Base-by-base conservation (phyloP, 2,113 vertebrate genomes). In the Zosterops hypoxanthus region DNA sequence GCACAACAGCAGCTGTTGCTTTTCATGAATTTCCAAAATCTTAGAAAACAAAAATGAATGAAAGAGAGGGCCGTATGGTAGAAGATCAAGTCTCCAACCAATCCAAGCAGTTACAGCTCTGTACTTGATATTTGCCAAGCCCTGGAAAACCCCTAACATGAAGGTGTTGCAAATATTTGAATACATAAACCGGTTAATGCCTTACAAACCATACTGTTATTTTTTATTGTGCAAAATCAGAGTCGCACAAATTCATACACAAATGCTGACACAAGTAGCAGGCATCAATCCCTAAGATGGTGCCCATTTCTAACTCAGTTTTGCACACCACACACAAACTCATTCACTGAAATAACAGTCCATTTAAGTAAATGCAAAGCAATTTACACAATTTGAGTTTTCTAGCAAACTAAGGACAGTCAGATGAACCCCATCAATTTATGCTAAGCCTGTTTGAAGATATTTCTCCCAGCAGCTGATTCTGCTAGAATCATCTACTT, bases 211-310 rank as follows among this genome's bases (percentile, higher is more conserved):
- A 29, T 6, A 70, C 2, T 1, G 44, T 5, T 75, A 12, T 8
- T 50, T 81, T 79, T 53, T 20, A 50, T 5, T 21, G 7, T 20
- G 21, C 13, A 78, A 90, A 82, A 76, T 56, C n/a, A 83, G 41
- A 79, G 33, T 18, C 8, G 7, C 76, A 73, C 9, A 25, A 73
- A 33, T 13, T 66, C 22, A 56, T 15, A 63, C 13, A 82, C 14
- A 82, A 78, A 81, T 42, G 12, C 39, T 50, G 21, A 65, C 12
- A 65, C 7, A 61, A 83, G 31, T 3, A 76, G n/a, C 11, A 90
- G 9, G 9, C 41, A 86, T 23, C 42, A 55, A 23, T 14, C 22
- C 17, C 24, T 31, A 77, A 61, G 15, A 60, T 0, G 0, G 21
- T 41, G 5, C 11, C 16, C 36, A 53, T 31, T 90, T 86, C 63